These are phyloP conservation scores for Poeciliopsis paucimaculata DNA, from an alignment of 2,797 vertebrate species.

Conservation along the genomic window DNA sequence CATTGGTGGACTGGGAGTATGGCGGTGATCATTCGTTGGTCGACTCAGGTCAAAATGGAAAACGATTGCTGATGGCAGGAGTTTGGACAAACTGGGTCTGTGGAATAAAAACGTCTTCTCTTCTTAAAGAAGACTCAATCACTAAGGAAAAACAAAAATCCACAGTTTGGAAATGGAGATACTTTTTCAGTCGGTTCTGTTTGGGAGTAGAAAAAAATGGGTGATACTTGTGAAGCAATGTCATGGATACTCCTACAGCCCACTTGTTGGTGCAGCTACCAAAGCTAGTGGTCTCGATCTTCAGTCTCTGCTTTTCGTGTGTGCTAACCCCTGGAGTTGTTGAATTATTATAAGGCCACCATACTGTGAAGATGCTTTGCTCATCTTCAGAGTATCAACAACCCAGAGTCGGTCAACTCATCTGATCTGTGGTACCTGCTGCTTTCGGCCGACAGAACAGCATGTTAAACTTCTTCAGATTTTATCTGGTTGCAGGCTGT, in stretches of 20 bases:
- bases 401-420: constrained; percentile 82
- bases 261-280: constrained; percentile 62
- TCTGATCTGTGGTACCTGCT: constrained; percentile 59
- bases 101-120: constrained; percentile 46
- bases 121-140: constrained; percentile 41
- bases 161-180: constrained; percentile 57
- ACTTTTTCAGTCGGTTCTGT: constrained; percentile 42
- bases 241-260: constrained; percentile 53
- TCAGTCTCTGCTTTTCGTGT: constrained; percentile 51
- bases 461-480: constrained; percentile 39
- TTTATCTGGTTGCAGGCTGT: constrained; percentile 31
- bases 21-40: constrained; percentile 68
- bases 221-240: constrained; percentile 42
- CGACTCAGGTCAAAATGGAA: constrained; percentile 47
- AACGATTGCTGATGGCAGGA: constrained; percentile 47
- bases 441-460: constrained; percentile 58
- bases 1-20: constrained; percentile 66
- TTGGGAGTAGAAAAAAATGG: constrained; percentile 50
- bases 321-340: constrained; percentile 71
- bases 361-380: constrained; percentile 75
- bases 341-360: constrained; percentile 87
- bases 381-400: constrained; percentile 93
- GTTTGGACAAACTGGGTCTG: constrained; percentile 25
- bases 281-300: constrained; percentile 53
- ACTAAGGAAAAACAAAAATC: constrained; percentile 40